Base-by-base conservation (phyloP, 2,113 vertebrate genomes). In the Myrmecophaga tridactyla region DNA sequence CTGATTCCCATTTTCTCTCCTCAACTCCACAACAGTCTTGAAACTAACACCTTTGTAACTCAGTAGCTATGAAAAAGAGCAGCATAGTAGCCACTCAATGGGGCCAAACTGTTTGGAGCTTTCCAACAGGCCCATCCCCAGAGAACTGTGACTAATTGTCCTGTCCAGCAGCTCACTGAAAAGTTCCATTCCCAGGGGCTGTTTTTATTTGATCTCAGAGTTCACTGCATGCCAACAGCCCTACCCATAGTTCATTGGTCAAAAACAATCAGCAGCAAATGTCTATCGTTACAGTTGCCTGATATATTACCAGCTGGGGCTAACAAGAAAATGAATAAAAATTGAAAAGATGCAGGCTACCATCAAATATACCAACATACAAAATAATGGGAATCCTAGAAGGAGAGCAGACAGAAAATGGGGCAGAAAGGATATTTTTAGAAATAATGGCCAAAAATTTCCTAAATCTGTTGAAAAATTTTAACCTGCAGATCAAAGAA, bases 111-210 rank as follows among this genome's bases (percentile, higher is more conserved):
- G 18, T 27, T 0, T 9, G 8, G 63, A 76, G 6, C 1, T 56
- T 15, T 39, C 11, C 41, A 51, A 10, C 48, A 58, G 27, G 17
- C n/a, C 86, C 31, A 10, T 17, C 31, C 65, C 56, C 41, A 39
- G 20, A 7, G 31, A 53, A 86, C 21, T n/a, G 34, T 1, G 1
- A 70, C n/a, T 12, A 11, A 7, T 0, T 51, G 36, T 31, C 56
- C 53, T 41, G 18, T n/a, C 41, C 6, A 1, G 34, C 7, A 23
- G 9, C 23, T 29, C 43, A 27, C 51, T 6, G 21, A 48, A 29
- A 53, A 76, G 29, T 18, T 31, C 67, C 23, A 9, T 7, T 67
- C 41, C 36, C 46, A 48, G 6, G 76, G 76, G 18, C 60, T 90
- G 34, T 39, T 81, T 78, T 70, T 60, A 48, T 48, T 18, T 25